These are phyloP conservation scores for Triplophysa rosa DNA, from an alignment of 2,113 vertebrate genomes.

Conservation along the genomic window DNA sequence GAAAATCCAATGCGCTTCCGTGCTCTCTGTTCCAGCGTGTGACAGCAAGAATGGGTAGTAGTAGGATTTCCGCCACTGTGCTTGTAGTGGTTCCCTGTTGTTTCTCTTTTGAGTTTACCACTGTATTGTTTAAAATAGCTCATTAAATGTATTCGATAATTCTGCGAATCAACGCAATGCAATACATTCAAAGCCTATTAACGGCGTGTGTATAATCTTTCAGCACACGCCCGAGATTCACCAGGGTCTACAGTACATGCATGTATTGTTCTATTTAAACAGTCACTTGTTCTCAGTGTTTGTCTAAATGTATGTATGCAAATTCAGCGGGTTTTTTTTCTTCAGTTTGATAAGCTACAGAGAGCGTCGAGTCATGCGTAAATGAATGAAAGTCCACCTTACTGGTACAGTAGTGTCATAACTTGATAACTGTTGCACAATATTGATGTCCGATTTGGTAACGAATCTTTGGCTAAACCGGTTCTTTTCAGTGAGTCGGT, in stretches of 20 bases:
- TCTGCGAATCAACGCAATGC: neutral
- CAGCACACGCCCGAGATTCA: too few relatives aligned
- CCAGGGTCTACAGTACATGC: neutral
- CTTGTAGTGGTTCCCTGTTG: neutral
- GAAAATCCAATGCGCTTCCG: constrained; percentile 40
- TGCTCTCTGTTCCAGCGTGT: constrained; percentile 31
- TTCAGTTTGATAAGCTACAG: too few relatives aligned
- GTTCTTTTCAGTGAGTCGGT: neutral
- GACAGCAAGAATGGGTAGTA: constrained; percentile 2
- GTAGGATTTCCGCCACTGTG: neutral
- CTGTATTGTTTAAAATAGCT: neutral
- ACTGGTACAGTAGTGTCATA: neutral
- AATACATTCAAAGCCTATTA: neutral
- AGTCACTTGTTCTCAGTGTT: neutral
- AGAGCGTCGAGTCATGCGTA: neutral
- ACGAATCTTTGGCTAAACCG: neutral
- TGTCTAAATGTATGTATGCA: too few relatives aligned
- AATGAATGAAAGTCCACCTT: neutral
- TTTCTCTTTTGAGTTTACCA: neutral
- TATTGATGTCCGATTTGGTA: neutral
- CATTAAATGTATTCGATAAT: neutral
- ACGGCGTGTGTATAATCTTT: neutral
- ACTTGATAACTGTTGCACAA: neutral
- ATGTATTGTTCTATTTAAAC: neutral
- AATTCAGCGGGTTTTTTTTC: too few relatives aligned